Conservation (phyloP, 2,113 vertebrate genomes). For the Hirundichthys speculiger region DNA sequence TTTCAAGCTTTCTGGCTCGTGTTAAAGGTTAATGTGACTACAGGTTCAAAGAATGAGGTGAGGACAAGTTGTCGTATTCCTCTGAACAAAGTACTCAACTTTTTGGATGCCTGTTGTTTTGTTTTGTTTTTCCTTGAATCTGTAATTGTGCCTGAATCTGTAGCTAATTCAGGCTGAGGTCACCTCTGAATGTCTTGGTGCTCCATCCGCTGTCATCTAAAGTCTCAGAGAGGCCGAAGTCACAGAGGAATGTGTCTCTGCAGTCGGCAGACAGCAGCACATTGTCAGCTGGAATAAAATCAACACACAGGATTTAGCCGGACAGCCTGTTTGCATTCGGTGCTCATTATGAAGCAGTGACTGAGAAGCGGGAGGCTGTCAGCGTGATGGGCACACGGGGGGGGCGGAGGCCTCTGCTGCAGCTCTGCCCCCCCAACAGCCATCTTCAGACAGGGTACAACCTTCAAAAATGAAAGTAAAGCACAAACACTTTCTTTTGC, state of each 20-base stretch:
- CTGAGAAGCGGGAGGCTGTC: slow-evolving; percentile 35
- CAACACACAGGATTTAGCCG: slow-evolving; percentile 44
- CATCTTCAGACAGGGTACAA: no score
- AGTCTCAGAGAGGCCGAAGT: slow-evolving; percentile 92
- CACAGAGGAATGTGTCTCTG: slow-evolving; percentile 88
- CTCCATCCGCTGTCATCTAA: slow-evolving; percentile 81
- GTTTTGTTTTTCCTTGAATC: neutral
- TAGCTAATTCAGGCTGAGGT: slow-evolving; percentile 10
- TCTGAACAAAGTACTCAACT: no score
- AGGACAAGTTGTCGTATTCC: no score
- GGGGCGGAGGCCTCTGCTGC: no score
- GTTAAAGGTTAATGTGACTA: no score
- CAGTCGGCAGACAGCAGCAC: slow-evolving; percentile 91
- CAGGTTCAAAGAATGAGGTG: no score
- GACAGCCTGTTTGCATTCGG: slow-evolving; percentile 54
- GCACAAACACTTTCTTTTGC: no score
- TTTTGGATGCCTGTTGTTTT: neutral
- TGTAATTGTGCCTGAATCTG: neutral
- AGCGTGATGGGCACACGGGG: no score
- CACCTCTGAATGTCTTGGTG: slow-evolving; percentile 69
- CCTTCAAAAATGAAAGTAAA: no score
- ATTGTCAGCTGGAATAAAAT: slow-evolving; percentile 88
- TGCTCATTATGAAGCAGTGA: slow-evolving; percentile 40
- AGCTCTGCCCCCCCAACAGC: no score
- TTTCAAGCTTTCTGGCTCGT: no score